phyloP scores from a whole-genome alignment of 92 coral and sea anemone species.

The Paragorgia papillata region DNA sequence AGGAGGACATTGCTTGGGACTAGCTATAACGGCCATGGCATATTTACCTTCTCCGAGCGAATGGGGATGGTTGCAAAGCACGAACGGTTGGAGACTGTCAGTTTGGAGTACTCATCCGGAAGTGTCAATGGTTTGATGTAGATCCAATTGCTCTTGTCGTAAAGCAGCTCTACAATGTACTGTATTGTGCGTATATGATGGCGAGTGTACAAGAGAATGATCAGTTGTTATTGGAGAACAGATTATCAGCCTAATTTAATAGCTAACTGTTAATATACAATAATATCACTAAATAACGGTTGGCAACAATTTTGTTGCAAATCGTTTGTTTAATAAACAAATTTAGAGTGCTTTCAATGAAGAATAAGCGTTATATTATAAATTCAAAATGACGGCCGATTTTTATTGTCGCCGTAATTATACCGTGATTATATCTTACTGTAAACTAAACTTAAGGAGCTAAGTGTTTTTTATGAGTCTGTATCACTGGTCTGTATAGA shows the following conservation, averaged over 20 bases:
- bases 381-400: conserved; percentile 25
- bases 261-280: no score
- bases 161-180: conserved; percentile 38
- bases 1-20: no score
- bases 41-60: no score
- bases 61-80: no score
- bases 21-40: no score
- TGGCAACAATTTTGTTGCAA: no score
- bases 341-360: not conserved
- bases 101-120: conserved; percentile 29
- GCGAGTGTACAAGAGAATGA: conserved; percentile 32
- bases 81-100: conserved; percentile 1
- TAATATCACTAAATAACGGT: not conserved
- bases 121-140: conserved; percentile 21
- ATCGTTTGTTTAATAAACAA: not conserved
- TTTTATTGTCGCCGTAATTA: no score
- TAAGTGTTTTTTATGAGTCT: no score
- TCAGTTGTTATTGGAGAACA: not conserved
- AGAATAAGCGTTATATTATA: conserved; percentile 9
- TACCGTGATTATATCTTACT: no score
- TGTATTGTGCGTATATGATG: no score
- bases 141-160: conserved; percentile 36
- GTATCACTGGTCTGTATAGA: no score
- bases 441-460: no score
- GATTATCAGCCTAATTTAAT: conserved; percentile 3